A percentile compares a stretch with the other conserved stretches of the same genome.
These are phyloP conservation scores for Varroa destructor DNA, from an alignment of 1,140 invertebrate species.

Conservation along the genomic window DNA sequence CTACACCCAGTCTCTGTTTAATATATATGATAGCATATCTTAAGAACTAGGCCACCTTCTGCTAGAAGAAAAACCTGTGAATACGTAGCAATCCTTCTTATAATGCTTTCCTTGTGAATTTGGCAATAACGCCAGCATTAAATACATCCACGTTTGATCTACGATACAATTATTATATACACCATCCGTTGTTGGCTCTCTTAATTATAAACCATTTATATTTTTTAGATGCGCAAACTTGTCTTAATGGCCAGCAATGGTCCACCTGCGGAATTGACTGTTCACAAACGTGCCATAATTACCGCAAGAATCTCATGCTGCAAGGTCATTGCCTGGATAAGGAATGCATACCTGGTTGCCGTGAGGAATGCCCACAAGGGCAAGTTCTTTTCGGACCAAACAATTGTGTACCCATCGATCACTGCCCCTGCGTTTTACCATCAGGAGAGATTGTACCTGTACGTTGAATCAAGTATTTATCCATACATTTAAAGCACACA, in stretches of 20 bases:
- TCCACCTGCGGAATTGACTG: conserved; percentile 51
- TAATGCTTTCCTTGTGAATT: no score
- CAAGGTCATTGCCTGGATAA: conserved; percentile 39
- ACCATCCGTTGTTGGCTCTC: no score
- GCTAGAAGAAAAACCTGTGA: no score
- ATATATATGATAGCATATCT: no score
- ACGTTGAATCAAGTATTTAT: conserved; percentile 17
- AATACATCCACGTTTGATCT: no score
- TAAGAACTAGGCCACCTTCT: no score
- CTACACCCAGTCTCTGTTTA: no score
- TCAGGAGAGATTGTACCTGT: conserved; percentile 31
- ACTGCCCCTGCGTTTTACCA: conserved; percentile 32
- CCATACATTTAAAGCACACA: neutral
- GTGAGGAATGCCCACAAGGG: conserved; percentile 38
- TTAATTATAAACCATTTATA: no score
- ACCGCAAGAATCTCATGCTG: conserved; percentile 36
- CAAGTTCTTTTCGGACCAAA: conserved; percentile 52
- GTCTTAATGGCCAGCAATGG: conserved; percentile 43
- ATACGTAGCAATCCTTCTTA: no score
- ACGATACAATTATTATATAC: no score
- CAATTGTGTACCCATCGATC: conserved; percentile 50
- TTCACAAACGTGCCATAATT: conserved; percentile 39
- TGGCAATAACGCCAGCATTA: no score
- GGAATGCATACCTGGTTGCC: conserved; percentile 46
- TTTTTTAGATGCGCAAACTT: conserved; percentile 32